Evolutionary conservation across 2,113 vertebrate species (phyloP).

Genomic region (Cyphomyrus plagiostoma): DNA sequence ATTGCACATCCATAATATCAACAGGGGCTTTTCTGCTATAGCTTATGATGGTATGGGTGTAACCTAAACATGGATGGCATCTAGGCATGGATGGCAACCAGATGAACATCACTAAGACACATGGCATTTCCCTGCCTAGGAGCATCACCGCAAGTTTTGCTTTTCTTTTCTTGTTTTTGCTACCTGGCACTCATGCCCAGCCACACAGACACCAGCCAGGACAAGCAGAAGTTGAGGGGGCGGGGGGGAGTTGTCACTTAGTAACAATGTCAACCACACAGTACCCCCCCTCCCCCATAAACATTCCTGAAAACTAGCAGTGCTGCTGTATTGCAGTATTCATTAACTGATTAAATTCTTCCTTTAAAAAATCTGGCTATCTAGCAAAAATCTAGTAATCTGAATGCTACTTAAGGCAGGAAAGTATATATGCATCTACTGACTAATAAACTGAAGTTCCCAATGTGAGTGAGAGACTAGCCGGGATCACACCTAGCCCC

Average conservation of each 20-base stretch:
- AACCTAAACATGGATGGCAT: too few relatives aligned
- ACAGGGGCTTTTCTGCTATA: too few relatives aligned
- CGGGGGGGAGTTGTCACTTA: not conserved
- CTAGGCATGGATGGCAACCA: too few relatives aligned
- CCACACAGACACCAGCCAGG: not conserved
- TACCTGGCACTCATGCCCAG: not conserved
- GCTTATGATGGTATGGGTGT: too few relatives aligned
- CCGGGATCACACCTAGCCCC: not conserved
- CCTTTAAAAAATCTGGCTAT: not conserved
- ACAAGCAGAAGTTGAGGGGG: not conserved
- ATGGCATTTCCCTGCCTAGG: too few relatives aligned
- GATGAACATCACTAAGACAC: too few relatives aligned
- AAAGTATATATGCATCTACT: not conserved
- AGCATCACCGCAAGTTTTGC: too few relatives aligned
- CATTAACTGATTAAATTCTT: not conserved
- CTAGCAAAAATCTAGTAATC: not conserved
- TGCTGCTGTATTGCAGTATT: not conserved
- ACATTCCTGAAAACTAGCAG: not conserved
- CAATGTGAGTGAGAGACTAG: not conserved
- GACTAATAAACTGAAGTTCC: not conserved
- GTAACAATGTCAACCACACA: not conserved
- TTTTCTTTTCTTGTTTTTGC: not conserved
- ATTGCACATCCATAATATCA: too few relatives aligned
- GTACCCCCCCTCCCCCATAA: not conserved
- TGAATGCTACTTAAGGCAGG: not conserved